These are phyloP conservation scores for Phenganax subtilis DNA, from an alignment of 92 coral and sea anemone genomes.

Conservation along the genomic window DNA sequence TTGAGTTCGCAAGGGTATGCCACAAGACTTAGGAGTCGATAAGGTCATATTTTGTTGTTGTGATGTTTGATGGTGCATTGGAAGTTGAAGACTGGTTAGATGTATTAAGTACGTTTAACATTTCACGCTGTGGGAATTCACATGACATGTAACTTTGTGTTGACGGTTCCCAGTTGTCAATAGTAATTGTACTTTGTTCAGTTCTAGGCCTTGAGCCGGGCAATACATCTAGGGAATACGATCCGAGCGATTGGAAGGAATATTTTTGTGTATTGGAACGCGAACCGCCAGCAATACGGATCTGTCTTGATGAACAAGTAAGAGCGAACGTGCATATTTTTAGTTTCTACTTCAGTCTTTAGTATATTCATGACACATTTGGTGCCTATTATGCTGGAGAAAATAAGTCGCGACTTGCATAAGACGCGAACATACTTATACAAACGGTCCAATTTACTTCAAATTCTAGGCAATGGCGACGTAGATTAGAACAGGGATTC, in stretches of 20 bases:
- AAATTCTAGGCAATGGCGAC: too few relatives aligned
- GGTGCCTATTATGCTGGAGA: not conserved
- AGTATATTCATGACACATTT: not conserved
- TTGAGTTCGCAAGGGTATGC: conserved; percentile 3
- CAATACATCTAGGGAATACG: conserved; percentile 5
- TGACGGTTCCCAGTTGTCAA: conserved; percentile 5
- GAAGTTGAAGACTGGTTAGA: conserved; percentile 33
- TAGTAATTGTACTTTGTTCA: conserved; percentile 24
- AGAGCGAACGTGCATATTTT: not conserved
- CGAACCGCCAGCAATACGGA: conserved; percentile 28
- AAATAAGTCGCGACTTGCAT: not conserved
- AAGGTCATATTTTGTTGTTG: not conserved
- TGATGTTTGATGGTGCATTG: conserved; percentile 22
- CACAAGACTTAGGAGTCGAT: not conserved
- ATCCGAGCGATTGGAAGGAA: conserved; percentile 37
- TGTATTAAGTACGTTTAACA: conserved; percentile 23
- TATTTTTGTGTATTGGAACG: conserved; percentile 36
- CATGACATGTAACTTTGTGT: not conserved
- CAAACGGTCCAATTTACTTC: too few relatives aligned
- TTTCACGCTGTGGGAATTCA: conserved; percentile 22
- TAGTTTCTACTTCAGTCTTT: not conserved
- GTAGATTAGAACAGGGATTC: too few relatives aligned
- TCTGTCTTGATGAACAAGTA: conserved; percentile 37
- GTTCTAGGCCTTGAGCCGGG: conserved; percentile 28
- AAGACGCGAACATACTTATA: too few relatives aligned